These are phyloP conservation scores for Phyllostomus discolor DNA, from an alignment of 2,113 vertebrate species.

Conservation along the genomic window DNA sequence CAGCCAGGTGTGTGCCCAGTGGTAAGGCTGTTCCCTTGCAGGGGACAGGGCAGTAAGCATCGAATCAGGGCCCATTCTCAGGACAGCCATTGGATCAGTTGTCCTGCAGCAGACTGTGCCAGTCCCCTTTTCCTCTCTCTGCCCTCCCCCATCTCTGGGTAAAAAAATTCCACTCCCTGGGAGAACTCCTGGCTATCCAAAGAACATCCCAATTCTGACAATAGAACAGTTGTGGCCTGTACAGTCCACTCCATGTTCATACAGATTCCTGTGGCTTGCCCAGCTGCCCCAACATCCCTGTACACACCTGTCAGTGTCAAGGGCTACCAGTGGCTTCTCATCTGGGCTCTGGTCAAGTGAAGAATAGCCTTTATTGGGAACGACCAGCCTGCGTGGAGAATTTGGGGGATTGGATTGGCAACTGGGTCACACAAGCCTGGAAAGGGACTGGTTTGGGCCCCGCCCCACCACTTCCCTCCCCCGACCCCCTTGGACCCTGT, in stretches of 20 bases:
- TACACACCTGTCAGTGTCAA: slow-evolving; percentile 97
- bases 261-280: background rate
- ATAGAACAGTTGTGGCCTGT: background rate
- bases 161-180: background rate
- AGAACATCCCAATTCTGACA: background rate
- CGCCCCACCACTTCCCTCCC: background rate
- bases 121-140: background rate
- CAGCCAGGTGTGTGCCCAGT: background rate
- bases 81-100: background rate
- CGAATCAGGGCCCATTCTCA: background rate
- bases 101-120: background rate
- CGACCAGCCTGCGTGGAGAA: slow-evolving; percentile 88
- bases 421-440: background rate
- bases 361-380: slow-evolving; percentile 98
- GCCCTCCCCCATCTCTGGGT: background rate
- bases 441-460: background rate
- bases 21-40: background rate
- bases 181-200: background rate
- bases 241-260: background rate
- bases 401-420: slow-evolving; percentile 24
- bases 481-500: background rate
- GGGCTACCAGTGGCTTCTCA: slow-evolving; percentile 96
- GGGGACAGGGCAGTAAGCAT: background rate
- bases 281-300: background rate
- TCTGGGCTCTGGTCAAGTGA: slow-evolving; percentile 99